These are phyloP conservation scores for Dromiciops gliroides DNA, from an alignment of 2,113 vertebrate species.

Conservation along the genomic window DNA sequence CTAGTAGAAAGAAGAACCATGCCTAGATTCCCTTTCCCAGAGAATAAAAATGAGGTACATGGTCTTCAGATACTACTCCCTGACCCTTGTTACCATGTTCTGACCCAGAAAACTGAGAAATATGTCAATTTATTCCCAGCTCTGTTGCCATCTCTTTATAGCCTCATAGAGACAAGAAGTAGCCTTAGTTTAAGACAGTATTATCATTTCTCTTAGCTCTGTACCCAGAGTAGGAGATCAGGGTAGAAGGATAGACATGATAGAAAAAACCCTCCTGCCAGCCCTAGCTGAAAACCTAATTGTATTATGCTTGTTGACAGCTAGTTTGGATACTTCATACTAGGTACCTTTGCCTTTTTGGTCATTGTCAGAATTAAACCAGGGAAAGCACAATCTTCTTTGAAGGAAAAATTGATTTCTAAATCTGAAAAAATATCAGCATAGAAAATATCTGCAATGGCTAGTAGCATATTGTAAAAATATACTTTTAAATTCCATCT, in stretches of 20 bases:
- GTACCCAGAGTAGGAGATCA: not conserved
- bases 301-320: not conserved
- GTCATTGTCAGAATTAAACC: not conserved
- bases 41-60: not conserved
- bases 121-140: not conserved
- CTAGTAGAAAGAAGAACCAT: not conserved
- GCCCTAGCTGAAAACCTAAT: not conserved
- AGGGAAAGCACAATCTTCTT: not conserved
- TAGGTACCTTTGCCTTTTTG: not conserved
- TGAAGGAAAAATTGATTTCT: not conserved
- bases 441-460: not conserved
- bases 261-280: not conserved
- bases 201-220: not conserved
- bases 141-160: not conserved
- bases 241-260: not conserved
- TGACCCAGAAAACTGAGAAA: conserved; percentile 30
- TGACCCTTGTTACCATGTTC: not conserved
- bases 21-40: not conserved
- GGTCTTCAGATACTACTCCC: not conserved
- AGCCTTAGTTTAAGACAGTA: not conserved
- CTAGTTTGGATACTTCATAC: not conserved
- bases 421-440: not conserved
- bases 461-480: not conserved
- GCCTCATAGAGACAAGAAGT: not conserved
- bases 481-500: not conserved